A percentile compares a stretch with the other conserved stretches of the same genome.
phyloP scores from a whole-genome alignment of 2,888 invertebrate species.

The Tuta absoluta region DNA sequence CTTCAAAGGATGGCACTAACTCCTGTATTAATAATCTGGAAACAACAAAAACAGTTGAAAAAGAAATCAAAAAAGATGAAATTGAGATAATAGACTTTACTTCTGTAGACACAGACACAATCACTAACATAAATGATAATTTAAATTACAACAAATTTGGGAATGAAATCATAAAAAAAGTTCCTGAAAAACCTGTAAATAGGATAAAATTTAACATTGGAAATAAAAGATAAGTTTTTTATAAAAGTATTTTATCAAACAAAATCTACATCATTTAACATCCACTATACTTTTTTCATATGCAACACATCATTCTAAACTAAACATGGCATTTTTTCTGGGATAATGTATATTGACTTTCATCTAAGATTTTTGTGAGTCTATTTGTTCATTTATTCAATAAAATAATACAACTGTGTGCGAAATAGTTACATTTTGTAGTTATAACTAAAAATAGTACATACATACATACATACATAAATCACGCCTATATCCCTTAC shows the following conservation, averaged over 20 bases:
- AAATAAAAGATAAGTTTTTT: conserved; percentile 49
- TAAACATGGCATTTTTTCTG: too few relatives aligned
- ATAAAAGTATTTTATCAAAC: conserved; percentile 30
- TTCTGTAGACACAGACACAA: conserved; percentile 48
- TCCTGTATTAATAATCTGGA: conserved; percentile 22
- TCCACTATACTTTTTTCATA: too few relatives aligned
- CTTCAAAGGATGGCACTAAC: neutral
- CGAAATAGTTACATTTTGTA: too few relatives aligned
- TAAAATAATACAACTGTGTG: too few relatives aligned
- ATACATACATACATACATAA: too few relatives aligned
- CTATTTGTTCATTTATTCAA: too few relatives aligned
- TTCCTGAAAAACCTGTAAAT: conserved; percentile 61
- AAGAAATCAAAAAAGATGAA: conserved; percentile 20
- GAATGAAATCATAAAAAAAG: conserved; percentile 54
- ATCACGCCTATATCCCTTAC: too few relatives aligned
- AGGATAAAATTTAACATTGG: conserved; percentile 60
- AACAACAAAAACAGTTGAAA: neutral
- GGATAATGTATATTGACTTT: too few relatives aligned
- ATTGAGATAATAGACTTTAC: conserved; percentile 64
- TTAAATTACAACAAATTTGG: conserved; percentile 68
- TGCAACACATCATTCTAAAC: too few relatives aligned
- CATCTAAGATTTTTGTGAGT: too few relatives aligned
- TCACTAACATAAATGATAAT: conserved; percentile 65
- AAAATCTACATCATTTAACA: neutral
- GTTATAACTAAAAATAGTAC: too few relatives aligned